Base-by-base conservation (phyloP, 1,140 invertebrate genomes). In the Liolophura sinensis region DNA sequence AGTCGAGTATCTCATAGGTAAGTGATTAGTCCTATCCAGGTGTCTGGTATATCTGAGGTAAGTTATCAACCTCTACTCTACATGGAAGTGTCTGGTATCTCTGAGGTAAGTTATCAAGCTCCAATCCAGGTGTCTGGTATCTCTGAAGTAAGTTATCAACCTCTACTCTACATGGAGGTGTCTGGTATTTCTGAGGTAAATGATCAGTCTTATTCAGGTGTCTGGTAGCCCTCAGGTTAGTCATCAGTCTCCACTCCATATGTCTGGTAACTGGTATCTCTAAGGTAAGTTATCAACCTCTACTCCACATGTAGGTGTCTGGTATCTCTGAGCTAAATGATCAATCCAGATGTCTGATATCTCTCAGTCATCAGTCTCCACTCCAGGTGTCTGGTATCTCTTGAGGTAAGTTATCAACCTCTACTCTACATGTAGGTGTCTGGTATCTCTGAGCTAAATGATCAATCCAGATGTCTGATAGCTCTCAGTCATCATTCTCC, bases 191-290 rank as follows among this genome's bases (percentile, higher is more conserved):
- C n/a, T 20, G 51, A 54, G 24, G 51, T n/a, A n/a, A n/a, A n/a
- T n/a, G n/a, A n/a, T n/a, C n/a, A n/a, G n/a, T n/a, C n/a, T n/a
- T n/a, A n/a, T n/a, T n/a, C n/a, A n/a, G n/a, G n/a, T n/a, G n/a
- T n/a, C 40, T 80, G 15, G 70, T 81, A 7, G 74, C 79, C 24
- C 69, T 81, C 18, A 81, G n/a, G n/a, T n/a, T n/a, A n/a, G 81
- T 66, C 76, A 81, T 18, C 71, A 80, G 31, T 70, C 74, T 1
- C 67, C 81, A 12, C 67, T 82, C 14, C 52, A 72, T 31, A 22
- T 60, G 15, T 70, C 75, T 1, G n/a, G n/a, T n/a, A n/a, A n/a
- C n/a, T n/a, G 74, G 74, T 12, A 60, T 82, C 4, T 81, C 80
- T 46, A 73, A 78, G 70, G 80, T 79, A 68, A 63, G 73, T 48